phyloP scores from a whole-genome alignment of 1,140 invertebrate species.

The Hylaeus volcanicus region DNA sequence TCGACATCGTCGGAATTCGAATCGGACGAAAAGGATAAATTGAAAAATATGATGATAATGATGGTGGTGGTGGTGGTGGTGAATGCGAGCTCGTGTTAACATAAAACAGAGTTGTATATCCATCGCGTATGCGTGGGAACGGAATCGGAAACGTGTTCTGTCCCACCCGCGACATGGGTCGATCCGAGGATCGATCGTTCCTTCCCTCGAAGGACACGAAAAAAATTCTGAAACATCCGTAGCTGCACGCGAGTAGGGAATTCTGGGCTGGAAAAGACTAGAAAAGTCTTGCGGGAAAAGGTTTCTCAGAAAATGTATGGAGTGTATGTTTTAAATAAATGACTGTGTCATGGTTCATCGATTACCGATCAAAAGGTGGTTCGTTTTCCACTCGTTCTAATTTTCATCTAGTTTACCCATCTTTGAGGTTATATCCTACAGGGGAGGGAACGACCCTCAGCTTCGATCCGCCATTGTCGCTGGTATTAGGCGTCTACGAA shows the following conservation, averaged over 20 bases:
- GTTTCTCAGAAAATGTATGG: not conserved
- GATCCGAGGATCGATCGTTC: conserved; percentile 50
- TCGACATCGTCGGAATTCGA: conserved; percentile 7
- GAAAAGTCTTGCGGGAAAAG: conserved; percentile 24
- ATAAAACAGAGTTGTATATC: conserved; percentile 1
- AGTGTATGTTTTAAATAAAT: conserved; percentile 16
- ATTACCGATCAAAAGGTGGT: too few species aligned
- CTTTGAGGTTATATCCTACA: not conserved
- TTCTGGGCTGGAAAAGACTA: too few species aligned
- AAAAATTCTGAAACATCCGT: conserved; percentile 46
- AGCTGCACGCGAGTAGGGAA: too few species aligned
- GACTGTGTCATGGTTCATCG: not conserved
- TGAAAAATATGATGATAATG: not conserved
- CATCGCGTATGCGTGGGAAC: not conserved
- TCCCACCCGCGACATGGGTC: conserved; percentile 11
- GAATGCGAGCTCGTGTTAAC: not conserved
- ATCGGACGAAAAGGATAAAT: conserved; percentile 21
- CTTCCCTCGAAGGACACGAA: conserved; percentile 60
- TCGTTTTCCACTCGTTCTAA: too few species aligned
- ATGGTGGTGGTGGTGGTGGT: too few species aligned
- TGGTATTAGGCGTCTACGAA: conserved; percentile 56
- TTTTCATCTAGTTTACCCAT: too few species aligned
- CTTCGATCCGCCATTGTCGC: conserved; percentile 28
- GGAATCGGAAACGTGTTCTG: not conserved
- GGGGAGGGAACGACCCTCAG: conserved; percentile 50